phyloP scores from a whole-genome alignment of 2,888 invertebrate genomes.

The Girardia tigrina region DNA sequence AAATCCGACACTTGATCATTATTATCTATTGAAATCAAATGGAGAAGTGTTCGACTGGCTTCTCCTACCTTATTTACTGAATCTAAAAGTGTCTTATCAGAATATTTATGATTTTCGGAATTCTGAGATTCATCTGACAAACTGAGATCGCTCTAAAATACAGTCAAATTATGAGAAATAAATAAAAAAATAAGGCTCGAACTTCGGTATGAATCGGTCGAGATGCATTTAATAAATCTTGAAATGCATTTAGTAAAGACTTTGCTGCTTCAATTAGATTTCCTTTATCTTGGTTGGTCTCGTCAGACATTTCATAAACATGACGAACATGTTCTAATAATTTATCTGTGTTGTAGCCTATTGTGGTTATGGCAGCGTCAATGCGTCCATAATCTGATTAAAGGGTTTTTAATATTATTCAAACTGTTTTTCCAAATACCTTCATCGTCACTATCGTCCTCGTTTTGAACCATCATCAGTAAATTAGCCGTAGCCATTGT shows the following conservation, averaged over 20 bases:
- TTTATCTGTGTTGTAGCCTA: conserved; percentile 11
- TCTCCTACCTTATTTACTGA: conserved; percentile 92
- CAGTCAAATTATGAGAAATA: too few species aligned
- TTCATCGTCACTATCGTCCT: conserved; percentile 1
- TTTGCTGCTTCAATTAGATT: conserved; percentile 77
- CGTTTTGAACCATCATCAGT: conserved; percentile 14
- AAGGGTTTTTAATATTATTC: background rate
- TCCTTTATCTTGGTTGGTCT: conserved; percentile 70
- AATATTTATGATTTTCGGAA: background rate
- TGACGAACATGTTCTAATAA: conserved; percentile 1
- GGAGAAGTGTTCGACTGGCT: conserved; percentile 57
- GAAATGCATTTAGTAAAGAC: conserved; percentile 74
- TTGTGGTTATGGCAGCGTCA: background rate
- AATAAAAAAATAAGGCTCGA: too few species aligned
- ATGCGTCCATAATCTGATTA: conserved; percentile 1
- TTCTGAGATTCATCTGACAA: background rate
- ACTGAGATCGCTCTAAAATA: background rate
- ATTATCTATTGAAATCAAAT: background rate
- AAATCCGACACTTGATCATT: background rate
- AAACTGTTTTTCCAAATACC: background rate
- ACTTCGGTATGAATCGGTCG: conserved; percentile 58
- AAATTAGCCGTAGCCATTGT: background rate
- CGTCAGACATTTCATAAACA: conserved; percentile 44
- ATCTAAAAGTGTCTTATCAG: conserved; percentile 57
- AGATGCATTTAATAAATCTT: conserved; percentile 77